Percentiles rank a stretch among this genome's conserved stretches.
phyloP scores from a whole-genome alignment of 2,888 invertebrate genomes.

The Hydrotaea diabolus region DNA sequence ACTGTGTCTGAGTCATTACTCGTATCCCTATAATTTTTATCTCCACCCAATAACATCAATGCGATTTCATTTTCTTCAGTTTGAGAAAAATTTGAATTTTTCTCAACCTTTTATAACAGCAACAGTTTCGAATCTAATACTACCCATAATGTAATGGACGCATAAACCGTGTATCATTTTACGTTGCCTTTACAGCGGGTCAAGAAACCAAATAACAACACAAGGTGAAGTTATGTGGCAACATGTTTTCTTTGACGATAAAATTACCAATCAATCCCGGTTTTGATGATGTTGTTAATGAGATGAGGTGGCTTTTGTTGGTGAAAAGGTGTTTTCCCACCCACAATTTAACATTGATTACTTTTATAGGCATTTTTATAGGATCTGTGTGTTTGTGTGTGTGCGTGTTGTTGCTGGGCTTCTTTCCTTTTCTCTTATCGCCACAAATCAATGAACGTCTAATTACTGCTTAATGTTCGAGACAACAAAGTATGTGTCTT shows the following conservation, averaged over 20 bases:
- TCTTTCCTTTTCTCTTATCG: slow-evolving; percentile 1
- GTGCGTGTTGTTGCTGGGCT: neutral
- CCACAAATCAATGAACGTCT: slow-evolving; percentile 17
- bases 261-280: slow-evolving; percentile 10
- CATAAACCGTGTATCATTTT: too few relatives aligned
- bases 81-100: too few relatives aligned
- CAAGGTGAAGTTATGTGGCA: too few relatives aligned
- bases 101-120: too few relatives aligned
- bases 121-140: too few relatives aligned
- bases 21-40: too few relatives aligned
- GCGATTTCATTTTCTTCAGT: too few relatives aligned
- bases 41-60: too few relatives aligned
- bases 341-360: slow-evolving; percentile 30
- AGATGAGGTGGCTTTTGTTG: neutral
- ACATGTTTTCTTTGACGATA: slow-evolving; percentile 22
- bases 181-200: neutral
- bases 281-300: slow-evolving; percentile 36
- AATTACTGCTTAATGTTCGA: slow-evolving; percentile 15
- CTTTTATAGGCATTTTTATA: slow-evolving; percentile 24
- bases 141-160: too few relatives aligned
- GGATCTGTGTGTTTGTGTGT: neutral
- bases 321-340: slow-evolving; percentile 28
- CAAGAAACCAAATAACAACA: neutral
- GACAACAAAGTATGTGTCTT: slow-evolving; percentile 31
- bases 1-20: too few relatives aligned